Base-by-base conservation (phyloP, 2,888 invertebrate genomes). In the Lampropteryx suffumata region DNA sequence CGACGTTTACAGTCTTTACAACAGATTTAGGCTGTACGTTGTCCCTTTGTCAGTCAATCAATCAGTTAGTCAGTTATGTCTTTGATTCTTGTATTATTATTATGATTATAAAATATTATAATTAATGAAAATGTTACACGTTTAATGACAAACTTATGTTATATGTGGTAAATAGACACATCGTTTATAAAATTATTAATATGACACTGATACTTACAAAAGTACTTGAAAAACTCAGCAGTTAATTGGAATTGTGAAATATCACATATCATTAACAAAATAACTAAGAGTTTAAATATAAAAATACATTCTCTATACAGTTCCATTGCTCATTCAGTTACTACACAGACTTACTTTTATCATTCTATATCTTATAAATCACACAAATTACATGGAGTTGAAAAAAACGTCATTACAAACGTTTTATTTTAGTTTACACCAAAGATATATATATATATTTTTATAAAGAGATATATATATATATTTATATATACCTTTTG, bases 301-400 rank as follows among this genome's bases (percentile, higher is more conserved):
- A 75, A 77, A 76, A 78, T 78, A 78, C 71, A 55, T 65, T 73
- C 56, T 73, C 63, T 63, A 59, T 51, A 59, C 57, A 50, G 48
- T 44, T 50, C 26, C 55, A 53, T 61, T 62, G 45, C 51, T 44
- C 61, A 58, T 62, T 61, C 62, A 57, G 61, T 54, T 58, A 36
- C 26, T 42, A 49, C 30, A 52, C 55, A 51, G 54, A 50, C 47
- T 56, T 62, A 4, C 9, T 13, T 12, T 33, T 28, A 21, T 29
- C 21, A 28, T 47, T 33, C 21, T 7, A 3, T 27, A 40, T 14
- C 32, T n/a, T n/a, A n/a, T n/a, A 27, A 33, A 39, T 7, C 3
- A 24, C n/a, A 39, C 9, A 28, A n/a, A 13, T 1, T n/a, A 9
- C 17, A 17, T n/a, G n/a, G n/a, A n/a, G n/a, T n/a, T 26, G 1